Conservation (phyloP, 2,113 vertebrate species). For the Colistium nudipinnis region DNA sequence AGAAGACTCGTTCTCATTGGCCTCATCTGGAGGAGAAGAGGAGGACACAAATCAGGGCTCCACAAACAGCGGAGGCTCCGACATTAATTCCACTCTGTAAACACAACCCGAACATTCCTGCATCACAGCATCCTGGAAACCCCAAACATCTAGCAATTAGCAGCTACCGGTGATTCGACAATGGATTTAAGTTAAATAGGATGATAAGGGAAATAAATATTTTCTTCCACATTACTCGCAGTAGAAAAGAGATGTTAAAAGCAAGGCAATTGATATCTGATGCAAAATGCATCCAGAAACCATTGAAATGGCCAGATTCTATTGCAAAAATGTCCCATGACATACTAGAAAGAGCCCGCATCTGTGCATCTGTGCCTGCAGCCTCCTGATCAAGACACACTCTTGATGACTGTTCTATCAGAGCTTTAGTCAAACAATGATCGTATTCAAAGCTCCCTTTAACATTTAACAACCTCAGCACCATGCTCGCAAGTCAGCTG, state of each 20-base stretch:
- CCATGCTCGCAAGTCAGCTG: slow-evolving; percentile 20
- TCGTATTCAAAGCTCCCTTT: slow-evolving; percentile 47
- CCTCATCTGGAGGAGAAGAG: slow-evolving; percentile 87
- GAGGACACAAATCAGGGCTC: slow-evolving; percentile 70
- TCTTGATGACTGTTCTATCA: neutral
- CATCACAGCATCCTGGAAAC: slow-evolving; percentile 46
- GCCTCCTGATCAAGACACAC: slow-evolving; percentile 21
- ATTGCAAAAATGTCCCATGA: slow-evolving; percentile 27
- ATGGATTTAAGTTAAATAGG: slow-evolving; percentile 12
- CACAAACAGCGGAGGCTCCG: slow-evolving; percentile 32
- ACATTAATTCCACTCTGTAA: slow-evolving; percentile 52
- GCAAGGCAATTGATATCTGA: neutral
- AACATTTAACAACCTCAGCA: slow-evolving; percentile 36
- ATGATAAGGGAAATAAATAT: neutral
- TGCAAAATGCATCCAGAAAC: neutral
- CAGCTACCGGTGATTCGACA: slow-evolving; percentile 17
- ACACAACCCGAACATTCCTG: slow-evolving; percentile 59
- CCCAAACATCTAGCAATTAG: slow-evolving; percentile 3
- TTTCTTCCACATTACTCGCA: neutral
- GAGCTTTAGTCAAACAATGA: neutral
- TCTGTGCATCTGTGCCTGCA: slow-evolving; percentile 18
- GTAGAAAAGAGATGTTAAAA: neutral
- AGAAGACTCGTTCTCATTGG: slow-evolving; percentile 93
- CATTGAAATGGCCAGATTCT: slow-evolving; percentile 18
- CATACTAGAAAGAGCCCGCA: slow-evolving; percentile 27